Percentiles rank a stretch among this genome's conserved stretches.
phyloP scores from a whole-genome alignment of 2,113 vertebrate genomes.

The Raja brachyura region DNA sequence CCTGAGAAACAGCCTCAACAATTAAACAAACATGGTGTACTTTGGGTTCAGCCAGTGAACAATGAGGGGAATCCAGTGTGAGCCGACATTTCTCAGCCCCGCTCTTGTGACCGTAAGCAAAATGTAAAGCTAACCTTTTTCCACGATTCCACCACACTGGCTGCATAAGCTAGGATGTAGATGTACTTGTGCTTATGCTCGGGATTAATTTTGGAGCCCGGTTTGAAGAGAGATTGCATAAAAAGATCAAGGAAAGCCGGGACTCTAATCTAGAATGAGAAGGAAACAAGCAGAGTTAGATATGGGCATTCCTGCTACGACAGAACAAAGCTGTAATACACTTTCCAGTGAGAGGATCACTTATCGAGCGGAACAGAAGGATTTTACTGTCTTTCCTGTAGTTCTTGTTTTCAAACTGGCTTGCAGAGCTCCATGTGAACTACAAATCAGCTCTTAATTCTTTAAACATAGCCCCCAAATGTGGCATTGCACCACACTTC shows the following conservation, averaged over 20 bases:
- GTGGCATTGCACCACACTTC: background rate
- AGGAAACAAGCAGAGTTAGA: background rate
- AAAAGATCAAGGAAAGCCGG: slow-evolving; percentile 94
- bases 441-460: background rate
- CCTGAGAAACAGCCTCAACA: background rate
- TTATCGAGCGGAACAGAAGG: background rate
- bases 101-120: background rate
- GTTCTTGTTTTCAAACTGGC: background rate
- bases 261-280: slow-evolving; percentile 75
- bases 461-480: background rate
- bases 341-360: background rate
- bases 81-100: background rate
- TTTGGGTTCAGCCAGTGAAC: background rate
- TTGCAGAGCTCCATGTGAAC: background rate
- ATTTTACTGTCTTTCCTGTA: background rate
- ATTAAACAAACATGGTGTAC: background rate
- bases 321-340: background rate
- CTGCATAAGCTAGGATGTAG: slow-evolving; percentile 91
- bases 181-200: slow-evolving; percentile 99
- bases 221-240: slow-evolving; percentile 95
- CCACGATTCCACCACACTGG: slow-evolving; percentile 95
- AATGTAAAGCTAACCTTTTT: slow-evolving; percentile 74
- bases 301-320: background rate
- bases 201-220: slow-evolving; percentile 96
- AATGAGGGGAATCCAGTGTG: background rate